A percentile compares a stretch with the other conserved stretches of the same genome.
Conservation (phyloP, 1,140 invertebrate genomes). For the Brachionus angularis region DNA sequence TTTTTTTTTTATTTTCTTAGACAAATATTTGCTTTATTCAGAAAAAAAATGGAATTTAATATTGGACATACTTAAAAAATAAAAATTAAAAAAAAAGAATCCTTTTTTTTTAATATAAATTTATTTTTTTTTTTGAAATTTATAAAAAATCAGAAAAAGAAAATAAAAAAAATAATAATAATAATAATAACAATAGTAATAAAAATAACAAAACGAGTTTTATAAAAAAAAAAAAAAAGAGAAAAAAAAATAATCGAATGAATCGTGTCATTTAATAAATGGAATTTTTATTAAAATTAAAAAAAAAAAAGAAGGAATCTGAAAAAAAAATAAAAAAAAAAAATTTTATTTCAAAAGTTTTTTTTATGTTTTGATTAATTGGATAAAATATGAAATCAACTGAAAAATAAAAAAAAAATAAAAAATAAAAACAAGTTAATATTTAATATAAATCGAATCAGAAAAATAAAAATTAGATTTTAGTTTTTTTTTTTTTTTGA, state of each 20-base stretch:
- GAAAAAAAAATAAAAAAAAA: not conserved
- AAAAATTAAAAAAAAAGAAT: too few relatives aligned
- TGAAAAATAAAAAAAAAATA: not conserved
- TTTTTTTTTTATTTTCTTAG: conserved; percentile 18
- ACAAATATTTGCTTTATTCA: conserved; percentile 27
- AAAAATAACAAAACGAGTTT: not conserved
- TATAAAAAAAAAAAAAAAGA: conserved; percentile 17
- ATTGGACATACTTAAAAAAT: too few relatives aligned
- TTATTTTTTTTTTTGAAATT: conserved; percentile 17
- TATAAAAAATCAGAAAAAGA: not conserved
- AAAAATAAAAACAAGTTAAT: not conserved
- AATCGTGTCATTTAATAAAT: conserved; percentile 36
- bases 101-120: conserved; percentile 15
- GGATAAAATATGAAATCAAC: not conserved
- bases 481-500: conserved; percentile 10
- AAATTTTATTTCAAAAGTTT: too few relatives aligned
- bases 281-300: too few relatives aligned
- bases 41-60: conserved; percentile 18
- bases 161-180: not conserved
- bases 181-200: not conserved
- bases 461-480: too few relatives aligned
- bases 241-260: conserved; percentile 36
- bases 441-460: too few relatives aligned
- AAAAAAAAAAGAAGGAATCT: not conserved
- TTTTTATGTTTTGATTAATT: too few relatives aligned